These are phyloP conservation scores for Polydrusus pterygomalis DNA, from an alignment of 2,888 invertebrate species.

Conservation along the genomic window DNA sequence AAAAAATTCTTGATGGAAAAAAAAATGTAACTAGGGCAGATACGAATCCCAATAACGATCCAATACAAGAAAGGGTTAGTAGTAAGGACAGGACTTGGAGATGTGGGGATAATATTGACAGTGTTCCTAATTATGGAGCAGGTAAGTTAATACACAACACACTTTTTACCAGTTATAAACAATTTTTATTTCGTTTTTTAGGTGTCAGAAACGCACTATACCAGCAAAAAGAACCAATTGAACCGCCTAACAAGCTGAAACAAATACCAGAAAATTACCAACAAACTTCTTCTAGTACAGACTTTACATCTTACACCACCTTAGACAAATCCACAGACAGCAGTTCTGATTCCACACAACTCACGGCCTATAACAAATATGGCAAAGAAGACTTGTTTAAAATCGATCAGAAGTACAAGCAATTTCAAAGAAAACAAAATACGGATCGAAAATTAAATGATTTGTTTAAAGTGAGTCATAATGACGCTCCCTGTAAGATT, in stretches of 20 bases:
- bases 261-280: conserved; percentile 28
- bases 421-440: conserved; percentile 8
- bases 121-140: conserved; percentile 68
- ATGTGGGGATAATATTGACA: conserved; percentile 67
- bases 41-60: conserved; percentile 25
- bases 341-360: conserved; percentile 64
- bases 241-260: conserved; percentile 14
- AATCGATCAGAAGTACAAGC: conserved; percentile 3
- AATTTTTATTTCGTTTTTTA: conserved; percentile 25
- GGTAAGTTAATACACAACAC: conserved; percentile 34
- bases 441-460: conserved; percentile 15
- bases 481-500: conserved; percentile 14
- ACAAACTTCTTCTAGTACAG: conserved; percentile 29
- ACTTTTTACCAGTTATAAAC: neutral
- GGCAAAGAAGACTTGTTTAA: conserved; percentile 33
- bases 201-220: conserved; percentile 65
- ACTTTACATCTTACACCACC: conserved; percentile 42
- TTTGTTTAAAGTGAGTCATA: conserved; percentile 5
- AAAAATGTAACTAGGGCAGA: conserved; percentile 11
- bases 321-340: conserved; percentile 56
- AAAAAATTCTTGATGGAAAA: conserved; percentile 21
- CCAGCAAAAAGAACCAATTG: conserved; percentile 36
- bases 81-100: conserved; percentile 61
- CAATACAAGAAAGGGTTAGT: conserved; percentile 43
- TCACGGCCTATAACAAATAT: conserved; percentile 60